Conservation (phyloP, 1,140 invertebrate species). For the Vollenhovia emeryi region DNA sequence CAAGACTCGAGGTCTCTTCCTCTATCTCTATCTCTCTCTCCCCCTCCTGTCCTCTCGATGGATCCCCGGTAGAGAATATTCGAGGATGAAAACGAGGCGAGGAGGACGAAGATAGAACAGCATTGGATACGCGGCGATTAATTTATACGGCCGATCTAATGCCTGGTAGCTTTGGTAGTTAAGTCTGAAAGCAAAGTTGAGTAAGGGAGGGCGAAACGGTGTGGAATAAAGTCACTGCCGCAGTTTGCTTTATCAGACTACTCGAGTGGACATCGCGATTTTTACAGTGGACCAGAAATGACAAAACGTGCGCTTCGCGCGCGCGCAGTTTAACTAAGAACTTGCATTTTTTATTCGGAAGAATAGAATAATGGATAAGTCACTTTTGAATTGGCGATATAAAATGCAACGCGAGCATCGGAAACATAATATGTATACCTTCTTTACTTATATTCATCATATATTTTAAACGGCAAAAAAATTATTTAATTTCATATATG, state of each 20-base stretch:
- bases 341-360: too few species aligned
- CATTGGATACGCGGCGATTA: conserved; percentile 2
- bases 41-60: background rate
- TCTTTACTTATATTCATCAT: too few species aligned
- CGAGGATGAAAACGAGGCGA: background rate
- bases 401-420: too few species aligned
- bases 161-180: background rate
- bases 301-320: too few species aligned
- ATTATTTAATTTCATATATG: too few species aligned
- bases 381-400: too few species aligned
- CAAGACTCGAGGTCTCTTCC: background rate
- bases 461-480: too few species aligned
- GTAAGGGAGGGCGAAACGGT: background rate
- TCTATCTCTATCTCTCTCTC: background rate
- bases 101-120: background rate
- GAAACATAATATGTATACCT: too few species aligned
- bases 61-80: background rate
- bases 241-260: background rate
- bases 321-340: too few species aligned
- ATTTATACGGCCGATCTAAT: conserved; percentile 29
- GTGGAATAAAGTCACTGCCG: background rate
- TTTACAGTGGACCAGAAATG: too few species aligned
- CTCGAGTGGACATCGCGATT: background rate
- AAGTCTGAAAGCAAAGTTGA: background rate
- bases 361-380: too few species aligned